Evolutionary conservation across 2,797 vertebrate species (phyloP), one percentile per base, ranked within the genome.

Genomic region (Poecilia gillii): DNA sequence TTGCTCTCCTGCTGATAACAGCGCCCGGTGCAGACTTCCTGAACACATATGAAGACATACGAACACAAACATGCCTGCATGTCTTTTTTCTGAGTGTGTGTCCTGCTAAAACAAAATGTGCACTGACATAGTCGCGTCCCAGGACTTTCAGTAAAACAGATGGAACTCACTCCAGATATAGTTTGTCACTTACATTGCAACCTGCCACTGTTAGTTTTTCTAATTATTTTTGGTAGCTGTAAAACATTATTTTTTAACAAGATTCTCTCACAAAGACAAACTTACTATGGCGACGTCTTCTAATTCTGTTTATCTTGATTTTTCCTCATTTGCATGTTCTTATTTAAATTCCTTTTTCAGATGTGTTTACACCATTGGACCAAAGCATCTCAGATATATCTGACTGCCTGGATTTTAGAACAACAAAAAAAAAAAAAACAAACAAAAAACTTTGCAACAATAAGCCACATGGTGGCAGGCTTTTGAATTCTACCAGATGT

Each of bases 1-100:
- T 91, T 84, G 83, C 81, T 77, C 85, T 92, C 87, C 83, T 74
- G 9, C 77, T 87, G 75, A 87, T 85, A 90, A 90, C 83, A 89
- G 81, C 80, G 73, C 53, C 72, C 49, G 57, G 76, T 75, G 43
- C 85, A 77, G 77, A 90, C 90, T 81, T 90, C 87, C 85, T 90
- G 72, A 77, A 75, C 55, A 71, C 80, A 76, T 82, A 85, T 80
- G 47, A 3, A 72, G 14, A 62, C 57, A 62, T 62, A 51, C 2
- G 49, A 51, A 8, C 59, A 75, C 74, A 47, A 7, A 75, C 55
- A 41, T 57, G 71, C 7, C 2, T 28, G 14, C 39, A 41, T 9
- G 41, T 36, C 43, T 31, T 72, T n/a, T 74, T 6, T 1, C 39
- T 25, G 31, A 62, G 45, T 13, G 68, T 64, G 39, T 39, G 23